These are phyloP conservation scores for Ptiloglossa arizonensis DNA, from an alignment of 1,140 invertebrate species.

Conservation along the genomic window DNA sequence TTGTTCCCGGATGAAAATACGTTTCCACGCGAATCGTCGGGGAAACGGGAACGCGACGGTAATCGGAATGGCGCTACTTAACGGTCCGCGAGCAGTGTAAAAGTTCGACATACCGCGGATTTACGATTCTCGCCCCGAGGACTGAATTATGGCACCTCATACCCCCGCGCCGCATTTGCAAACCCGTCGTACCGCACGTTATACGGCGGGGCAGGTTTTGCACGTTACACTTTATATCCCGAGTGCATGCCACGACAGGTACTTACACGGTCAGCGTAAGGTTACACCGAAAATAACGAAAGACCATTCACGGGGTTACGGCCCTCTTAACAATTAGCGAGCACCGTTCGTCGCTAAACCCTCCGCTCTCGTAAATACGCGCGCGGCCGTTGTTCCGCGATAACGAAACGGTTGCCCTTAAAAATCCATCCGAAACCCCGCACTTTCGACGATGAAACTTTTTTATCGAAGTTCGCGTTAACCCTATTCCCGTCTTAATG, in stretches of 20 bases:
- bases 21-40: not conserved
- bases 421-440: not conserved
- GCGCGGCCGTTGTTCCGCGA: not conserved
- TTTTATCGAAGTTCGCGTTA: not conserved
- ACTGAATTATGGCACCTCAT: slow-evolving; percentile 50
- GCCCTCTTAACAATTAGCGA: slow-evolving; percentile 49
- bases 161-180: slow-evolving; percentile 49
- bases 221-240: slow-evolving; percentile 61
- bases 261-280: slow-evolving; percentile 43
- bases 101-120: slow-evolving; percentile 49
- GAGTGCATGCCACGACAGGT: slow-evolving; percentile 36
- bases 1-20: not conserved
- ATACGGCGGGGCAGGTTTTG: slow-evolving; percentile 45
- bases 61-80: slow-evolving; percentile 37
- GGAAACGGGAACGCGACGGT: not conserved
- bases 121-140: slow-evolving; percentile 46
- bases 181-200: slow-evolving; percentile 44
- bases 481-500: not conserved
- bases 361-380: slow-evolving; percentile 31
- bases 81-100: slow-evolving; percentile 25
- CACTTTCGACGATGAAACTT: not conserved
- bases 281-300: slow-evolving; percentile 58
- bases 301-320: slow-evolving; percentile 33
- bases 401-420: slow-evolving; percentile 26
- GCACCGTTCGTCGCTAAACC: slow-evolving; percentile 38